Conservation (phyloP, 1,140 invertebrate genomes). For the Drosophila pachea region DNA sequence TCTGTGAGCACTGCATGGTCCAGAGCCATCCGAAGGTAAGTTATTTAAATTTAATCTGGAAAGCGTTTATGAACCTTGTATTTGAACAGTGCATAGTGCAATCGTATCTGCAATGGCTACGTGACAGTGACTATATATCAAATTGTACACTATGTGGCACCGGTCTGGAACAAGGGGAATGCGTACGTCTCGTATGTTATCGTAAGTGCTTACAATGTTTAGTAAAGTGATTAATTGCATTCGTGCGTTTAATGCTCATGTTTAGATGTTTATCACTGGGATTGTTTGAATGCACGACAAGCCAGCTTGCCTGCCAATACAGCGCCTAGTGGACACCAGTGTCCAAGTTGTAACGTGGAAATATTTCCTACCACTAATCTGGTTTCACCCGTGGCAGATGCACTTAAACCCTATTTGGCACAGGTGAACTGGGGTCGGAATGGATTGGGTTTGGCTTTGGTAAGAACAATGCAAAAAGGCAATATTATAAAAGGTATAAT, state of each 20-base stretch:
- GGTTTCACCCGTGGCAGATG: constrained; percentile 75
- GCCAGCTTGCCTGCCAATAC: constrained; percentile 73
- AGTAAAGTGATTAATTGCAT: not conserved
- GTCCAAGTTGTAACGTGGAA: constrained; percentile 65
- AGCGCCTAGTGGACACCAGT: constrained; percentile 71
- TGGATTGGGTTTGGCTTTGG: constrained; percentile 72
- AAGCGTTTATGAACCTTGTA: constrained; percentile 30
- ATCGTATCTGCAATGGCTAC: constrained; percentile 97
- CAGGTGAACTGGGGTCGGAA: constrained; percentile 78
- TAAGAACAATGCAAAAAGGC: constrained; percentile 19
- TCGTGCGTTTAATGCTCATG: not conserved
- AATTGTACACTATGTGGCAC: constrained; percentile 92
- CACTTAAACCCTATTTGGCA: constrained; percentile 61
- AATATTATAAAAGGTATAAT: too few relatives aligned
- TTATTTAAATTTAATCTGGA: not conserved
- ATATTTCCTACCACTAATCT: constrained; percentile 77
- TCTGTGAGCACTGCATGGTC: constrained; percentile 98
- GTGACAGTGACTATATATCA: constrained; percentile 97
- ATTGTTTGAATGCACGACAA: constrained; percentile 75
- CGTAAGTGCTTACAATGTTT: constrained; percentile 80
- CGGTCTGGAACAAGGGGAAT: constrained; percentile 89
- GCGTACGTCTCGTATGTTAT: constrained; percentile 93
- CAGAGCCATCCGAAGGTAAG: constrained; percentile 95
- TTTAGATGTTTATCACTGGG: constrained; percentile 77
- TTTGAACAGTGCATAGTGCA: constrained; percentile 94